phyloP scores from a whole-genome alignment of 2,113 vertebrate genomes.

The Pandion haliaetus region DNA sequence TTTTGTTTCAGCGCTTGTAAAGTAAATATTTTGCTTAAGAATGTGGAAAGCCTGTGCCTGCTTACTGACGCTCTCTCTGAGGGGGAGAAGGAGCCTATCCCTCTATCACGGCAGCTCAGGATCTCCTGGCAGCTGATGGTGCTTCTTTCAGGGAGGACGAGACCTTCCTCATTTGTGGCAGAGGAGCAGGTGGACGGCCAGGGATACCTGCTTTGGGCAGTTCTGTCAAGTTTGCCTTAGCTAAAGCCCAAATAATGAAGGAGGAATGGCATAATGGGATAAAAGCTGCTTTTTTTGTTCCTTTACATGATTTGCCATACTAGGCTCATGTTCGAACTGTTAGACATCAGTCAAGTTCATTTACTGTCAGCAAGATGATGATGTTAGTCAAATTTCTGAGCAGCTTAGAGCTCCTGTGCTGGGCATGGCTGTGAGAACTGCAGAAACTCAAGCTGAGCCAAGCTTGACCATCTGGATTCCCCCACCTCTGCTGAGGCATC shows the following conservation, averaged over 20 bases:
- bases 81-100: background rate
- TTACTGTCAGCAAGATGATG: background rate
- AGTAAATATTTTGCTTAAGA: slow-evolving; percentile 49
- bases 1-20: slow-evolving; percentile 5
- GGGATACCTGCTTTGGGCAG: background rate
- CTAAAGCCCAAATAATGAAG: background rate
- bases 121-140: accelerated
- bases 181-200: background rate
- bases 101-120: background rate
- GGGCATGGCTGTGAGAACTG: background rate
- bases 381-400: background rate
- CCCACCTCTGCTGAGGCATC: background rate
- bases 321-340: background rate
- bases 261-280: background rate
- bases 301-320: background rate
- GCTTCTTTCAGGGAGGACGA: background rate
- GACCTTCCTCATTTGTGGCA: background rate
- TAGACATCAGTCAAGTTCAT: background rate
- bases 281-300: background rate
- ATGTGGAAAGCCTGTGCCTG: slow-evolving; percentile 3
- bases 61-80: background rate
- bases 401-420: background rate
- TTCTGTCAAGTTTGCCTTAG: background rate
- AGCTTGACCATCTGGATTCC: background rate
- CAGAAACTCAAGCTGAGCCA: background rate